phyloP scores from a whole-genome alignment of 2,113 vertebrate species.

The Calypte anna region DNA sequence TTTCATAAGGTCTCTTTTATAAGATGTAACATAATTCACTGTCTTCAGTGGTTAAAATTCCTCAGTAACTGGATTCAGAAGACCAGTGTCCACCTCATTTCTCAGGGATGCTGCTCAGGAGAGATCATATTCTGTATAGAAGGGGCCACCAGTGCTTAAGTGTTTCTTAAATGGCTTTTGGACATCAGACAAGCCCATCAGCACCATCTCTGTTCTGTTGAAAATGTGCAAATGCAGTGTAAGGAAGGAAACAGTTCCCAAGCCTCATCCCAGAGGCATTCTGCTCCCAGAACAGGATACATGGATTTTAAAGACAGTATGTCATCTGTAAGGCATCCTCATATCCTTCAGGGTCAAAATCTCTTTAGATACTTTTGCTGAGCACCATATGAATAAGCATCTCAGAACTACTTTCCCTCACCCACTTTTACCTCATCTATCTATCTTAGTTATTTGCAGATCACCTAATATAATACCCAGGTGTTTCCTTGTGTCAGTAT shows the following conservation, averaged over 20 bases:
- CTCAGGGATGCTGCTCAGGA: not conserved
- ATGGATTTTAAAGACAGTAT: slow-evolving; percentile 6
- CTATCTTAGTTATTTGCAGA: not conserved
- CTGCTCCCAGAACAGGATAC: not conserved
- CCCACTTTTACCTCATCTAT: not conserved
- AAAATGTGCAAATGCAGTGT: not conserved
- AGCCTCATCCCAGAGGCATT: not conserved
- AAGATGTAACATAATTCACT: not conserved
- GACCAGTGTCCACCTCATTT: not conserved
- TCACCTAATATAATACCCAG: not conserved
- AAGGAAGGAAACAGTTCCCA: not conserved
- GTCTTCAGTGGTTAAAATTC: not conserved
- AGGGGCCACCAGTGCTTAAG: accelerated
- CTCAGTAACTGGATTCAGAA: not conserved
- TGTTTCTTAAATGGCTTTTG: not conserved
- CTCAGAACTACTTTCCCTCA: not conserved
- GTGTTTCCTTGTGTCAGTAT: not conserved
- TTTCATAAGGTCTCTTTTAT: not conserved
- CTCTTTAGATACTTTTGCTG: not conserved
- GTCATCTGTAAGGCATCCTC: slow-evolving; percentile 23
- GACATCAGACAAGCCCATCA: not conserved
- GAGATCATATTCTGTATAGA: not conserved
- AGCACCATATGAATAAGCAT: not conserved
- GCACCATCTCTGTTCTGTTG: not conserved
- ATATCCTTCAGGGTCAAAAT: not conserved